Evolutionary conservation across 2,113 vertebrate genomes (phyloP), one percentile per base, ranked within the genome.

Genomic region (Hemichromis elongatus): DNA sequence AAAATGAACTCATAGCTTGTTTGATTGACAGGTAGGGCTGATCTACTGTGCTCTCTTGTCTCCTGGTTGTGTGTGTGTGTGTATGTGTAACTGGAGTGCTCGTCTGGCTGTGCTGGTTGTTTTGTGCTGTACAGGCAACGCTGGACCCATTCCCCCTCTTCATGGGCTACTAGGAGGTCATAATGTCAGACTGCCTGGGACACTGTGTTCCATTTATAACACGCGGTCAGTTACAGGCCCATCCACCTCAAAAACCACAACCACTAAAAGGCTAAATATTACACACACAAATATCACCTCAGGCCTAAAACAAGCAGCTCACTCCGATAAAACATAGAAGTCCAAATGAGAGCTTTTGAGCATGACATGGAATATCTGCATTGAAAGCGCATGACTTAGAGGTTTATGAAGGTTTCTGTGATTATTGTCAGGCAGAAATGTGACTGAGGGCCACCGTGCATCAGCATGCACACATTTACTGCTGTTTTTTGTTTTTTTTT

Each of bases 191-290:
- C 82, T 90, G 90, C 84, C 84, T 55, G 84, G 87, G 87, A 96
- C 92, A 92, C 73, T 66, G 73, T 93, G 94, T 94, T 91, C 92
- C 87, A 94, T 94, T 82, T 30, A 50, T 75, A 75, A 50, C 42
- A 50, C 26, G 28, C 68, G 50, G 26, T 28, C 68, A n/a, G 42
- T 50, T 50, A 50, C 45, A 75, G 45, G 68, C 68, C 24, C 45
- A 30, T 47, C 68, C 16, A 2, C 68, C 24, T 30, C n/a, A 0
- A 75, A 53, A 79, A 18, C 77, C 30, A 78, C 77, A 78, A 56
- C 77, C 1, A 9, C 53, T 56, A 2, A 79, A 79, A 45, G 53
- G 40, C 35, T 56, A 57, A 45, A 57, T 28, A 42, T 79, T 40
- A 42, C 33, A 66, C 61, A 53, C 66, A 73, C 42, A 73, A 6